Evolutionary conservation across 2,797 vertebrate genomes (phyloP).

Genomic region (Cirrhinus molitorella): DNA sequence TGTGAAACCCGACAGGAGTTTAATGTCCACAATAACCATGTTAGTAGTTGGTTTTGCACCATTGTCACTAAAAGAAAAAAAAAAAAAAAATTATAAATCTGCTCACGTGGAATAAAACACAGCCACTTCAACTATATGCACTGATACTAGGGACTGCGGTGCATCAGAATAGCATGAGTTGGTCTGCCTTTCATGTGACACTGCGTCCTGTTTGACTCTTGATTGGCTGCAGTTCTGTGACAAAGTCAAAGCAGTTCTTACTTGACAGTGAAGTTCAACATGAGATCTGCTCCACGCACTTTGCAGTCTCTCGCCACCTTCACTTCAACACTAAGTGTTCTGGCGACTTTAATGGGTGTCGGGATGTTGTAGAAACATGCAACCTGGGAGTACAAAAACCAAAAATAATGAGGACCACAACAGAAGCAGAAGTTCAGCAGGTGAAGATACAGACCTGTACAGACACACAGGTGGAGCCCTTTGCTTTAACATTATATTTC

Average conservation of each 20-base stretch:
- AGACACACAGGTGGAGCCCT: slow-evolving; percentile 69
- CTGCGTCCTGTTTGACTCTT: too few species aligned
- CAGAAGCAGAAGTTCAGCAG: accelerated
- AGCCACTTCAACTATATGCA: too few species aligned
- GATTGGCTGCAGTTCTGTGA: too few species aligned
- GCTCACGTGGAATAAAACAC: too few species aligned
- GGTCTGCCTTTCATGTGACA: too few species aligned
- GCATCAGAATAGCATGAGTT: too few species aligned
- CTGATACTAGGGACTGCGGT: too few species aligned
- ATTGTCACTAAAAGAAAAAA: too few species aligned
- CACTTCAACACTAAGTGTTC: not conserved
- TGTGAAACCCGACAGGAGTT: not conserved
- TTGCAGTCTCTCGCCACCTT: not conserved
- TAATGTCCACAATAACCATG: not conserved
- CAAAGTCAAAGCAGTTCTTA: not conserved
- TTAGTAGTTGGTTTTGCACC: too few species aligned
- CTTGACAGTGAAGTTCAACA: not conserved
- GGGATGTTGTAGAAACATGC: slow-evolving; percentile 18
- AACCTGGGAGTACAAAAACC: not conserved
- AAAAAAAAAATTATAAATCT: too few species aligned
- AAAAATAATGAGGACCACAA: not conserved
- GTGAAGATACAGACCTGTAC: slow-evolving; percentile 62
- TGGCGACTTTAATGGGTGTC: not conserved
- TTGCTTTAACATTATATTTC: slow-evolving; percentile 62
- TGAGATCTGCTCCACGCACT: not conserved